Conservation (phyloP, 2,113 vertebrate species). For the Indicator indicator region DNA sequence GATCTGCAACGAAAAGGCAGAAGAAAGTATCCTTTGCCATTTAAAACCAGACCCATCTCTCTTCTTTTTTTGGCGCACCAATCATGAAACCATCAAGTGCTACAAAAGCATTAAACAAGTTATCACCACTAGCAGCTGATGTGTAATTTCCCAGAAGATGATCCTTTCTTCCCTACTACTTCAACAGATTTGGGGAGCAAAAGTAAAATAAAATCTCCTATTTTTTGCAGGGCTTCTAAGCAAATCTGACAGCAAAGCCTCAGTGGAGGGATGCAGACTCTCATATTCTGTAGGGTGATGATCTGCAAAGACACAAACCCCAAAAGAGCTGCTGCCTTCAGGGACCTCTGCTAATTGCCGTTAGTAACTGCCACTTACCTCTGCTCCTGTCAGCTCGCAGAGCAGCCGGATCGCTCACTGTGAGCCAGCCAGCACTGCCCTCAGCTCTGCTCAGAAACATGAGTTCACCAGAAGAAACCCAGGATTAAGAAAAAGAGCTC, state of each 20-base stretch:
- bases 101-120: not conserved
- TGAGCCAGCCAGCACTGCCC: not conserved
- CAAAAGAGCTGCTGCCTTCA: not conserved
- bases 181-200: not conserved
- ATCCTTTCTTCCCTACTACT: not conserved
- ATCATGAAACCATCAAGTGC: not conserved
- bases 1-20: not conserved
- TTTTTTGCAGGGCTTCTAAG: not conserved
- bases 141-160: not conserved
- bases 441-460: not conserved
- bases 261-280: not conserved
- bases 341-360: constrained; percentile 18
- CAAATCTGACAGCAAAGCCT: not conserved
- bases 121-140: not conserved
- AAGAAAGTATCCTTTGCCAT: not conserved
- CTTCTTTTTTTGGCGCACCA: not conserved
- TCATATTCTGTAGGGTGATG: not conserved
- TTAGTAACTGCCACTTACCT: constrained; percentile 15
- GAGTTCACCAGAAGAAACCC: not conserved
- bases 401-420: not conserved
- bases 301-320: not conserved
- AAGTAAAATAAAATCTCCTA: not conserved
- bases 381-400: not conserved
- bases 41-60: not conserved
- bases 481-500: not conserved